phyloP scores from a whole-genome alignment of 2,888 invertebrate species.

The Dione vanillae region DNA sequence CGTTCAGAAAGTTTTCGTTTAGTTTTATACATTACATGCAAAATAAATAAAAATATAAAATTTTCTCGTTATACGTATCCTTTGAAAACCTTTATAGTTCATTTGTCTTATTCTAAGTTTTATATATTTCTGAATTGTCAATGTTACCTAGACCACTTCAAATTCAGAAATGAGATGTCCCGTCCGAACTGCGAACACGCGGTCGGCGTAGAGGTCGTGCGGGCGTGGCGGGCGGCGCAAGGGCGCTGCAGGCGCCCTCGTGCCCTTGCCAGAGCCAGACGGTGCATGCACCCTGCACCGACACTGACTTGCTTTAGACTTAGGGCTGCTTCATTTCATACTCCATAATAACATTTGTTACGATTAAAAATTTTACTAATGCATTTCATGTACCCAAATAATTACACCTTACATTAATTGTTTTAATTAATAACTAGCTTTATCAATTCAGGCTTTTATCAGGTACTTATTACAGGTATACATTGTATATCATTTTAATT shows the following conservation, averaged over 20 bases:
- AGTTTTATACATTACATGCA: too few species aligned
- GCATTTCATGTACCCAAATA: too few species aligned
- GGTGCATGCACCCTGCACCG: slow-evolving; percentile 71
- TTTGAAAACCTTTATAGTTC: not conserved
- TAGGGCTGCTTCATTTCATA: slow-evolving; percentile 12
- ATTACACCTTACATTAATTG: too few species aligned
- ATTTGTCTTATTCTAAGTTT: not conserved
- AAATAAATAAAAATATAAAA: too few species aligned
- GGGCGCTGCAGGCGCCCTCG: slow-evolving; percentile 62
- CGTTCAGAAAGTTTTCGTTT: too few species aligned
- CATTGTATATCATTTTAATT: too few species aligned
- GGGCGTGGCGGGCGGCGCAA: slow-evolving; percentile 53
- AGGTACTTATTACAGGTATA: too few species aligned
- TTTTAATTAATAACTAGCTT: too few species aligned
- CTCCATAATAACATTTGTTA: slow-evolving; percentile 1
- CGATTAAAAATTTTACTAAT: not conserved
- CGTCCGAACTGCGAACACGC: slow-evolving; percentile 24
- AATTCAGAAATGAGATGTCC: slow-evolving; percentile 36
- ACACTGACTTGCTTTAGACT: slow-evolving; percentile 31
- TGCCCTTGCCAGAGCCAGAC: slow-evolving; percentile 66
- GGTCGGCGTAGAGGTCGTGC: slow-evolving; percentile 50
- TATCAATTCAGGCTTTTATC: too few species aligned
- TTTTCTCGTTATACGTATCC: too few species aligned
- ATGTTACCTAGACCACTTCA: slow-evolving; percentile 37
- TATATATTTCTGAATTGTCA: not conserved